phyloP scores from a whole-genome alignment of 2,113 vertebrate species.

The Butorides virescens region DNA sequence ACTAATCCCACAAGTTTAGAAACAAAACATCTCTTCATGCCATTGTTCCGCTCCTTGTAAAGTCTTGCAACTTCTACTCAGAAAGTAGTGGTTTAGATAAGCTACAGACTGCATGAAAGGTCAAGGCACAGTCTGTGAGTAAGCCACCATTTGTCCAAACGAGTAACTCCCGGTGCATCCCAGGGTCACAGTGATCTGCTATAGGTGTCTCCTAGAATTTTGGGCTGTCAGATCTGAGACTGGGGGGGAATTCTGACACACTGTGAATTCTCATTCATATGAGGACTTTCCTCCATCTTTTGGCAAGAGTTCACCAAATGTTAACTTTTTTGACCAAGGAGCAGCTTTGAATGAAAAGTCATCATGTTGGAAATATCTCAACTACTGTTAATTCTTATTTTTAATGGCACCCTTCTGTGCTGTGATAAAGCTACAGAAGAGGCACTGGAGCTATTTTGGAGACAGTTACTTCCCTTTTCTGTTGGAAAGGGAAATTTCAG shows the following conservation, averaged over 20 bases:
- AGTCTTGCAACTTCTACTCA: background rate
- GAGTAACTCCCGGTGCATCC: background rate
- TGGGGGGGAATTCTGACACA: background rate
- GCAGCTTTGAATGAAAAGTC: background rate
- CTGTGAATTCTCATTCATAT: background rate
- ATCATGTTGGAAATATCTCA: background rate
- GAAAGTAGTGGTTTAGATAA: background rate
- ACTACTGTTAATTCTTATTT: background rate
- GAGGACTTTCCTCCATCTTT: background rate
- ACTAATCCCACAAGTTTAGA: background rate
- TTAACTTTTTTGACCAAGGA: background rate
- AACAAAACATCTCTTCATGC: background rate
- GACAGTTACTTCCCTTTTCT: background rate
- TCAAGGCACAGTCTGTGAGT: background rate
- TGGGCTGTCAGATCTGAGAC: background rate
- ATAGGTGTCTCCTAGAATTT: background rate
- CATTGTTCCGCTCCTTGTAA: background rate
- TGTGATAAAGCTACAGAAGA: background rate
- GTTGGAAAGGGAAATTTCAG: background rate
- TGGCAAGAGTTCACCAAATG: background rate
- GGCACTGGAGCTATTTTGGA: background rate
- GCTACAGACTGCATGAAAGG: background rate
- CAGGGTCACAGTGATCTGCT: accelerated
- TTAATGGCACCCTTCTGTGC: background rate
- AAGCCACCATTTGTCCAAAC: background rate